Base-by-base conservation (phyloP, 2,113 vertebrate species). In the Maccullochella peelii region DNA sequence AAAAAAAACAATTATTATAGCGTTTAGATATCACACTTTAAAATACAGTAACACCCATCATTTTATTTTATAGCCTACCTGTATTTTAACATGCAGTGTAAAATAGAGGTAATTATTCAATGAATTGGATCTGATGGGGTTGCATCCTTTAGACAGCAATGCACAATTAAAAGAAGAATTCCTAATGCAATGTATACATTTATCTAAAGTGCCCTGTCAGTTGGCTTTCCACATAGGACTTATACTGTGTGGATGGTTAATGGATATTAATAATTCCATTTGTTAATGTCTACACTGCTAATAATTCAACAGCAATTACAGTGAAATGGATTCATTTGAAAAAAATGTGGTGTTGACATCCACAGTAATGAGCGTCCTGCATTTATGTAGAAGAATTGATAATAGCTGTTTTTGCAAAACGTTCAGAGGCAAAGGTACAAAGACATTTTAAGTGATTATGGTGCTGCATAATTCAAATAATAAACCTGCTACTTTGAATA, bases 261-360 rank as follows among this genome's bases (percentile, higher is more conserved):
- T 86, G 66, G 72, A 38, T 80, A 82, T 76, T 75, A 30, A 61
- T 79, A 62, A 74, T 87, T 85, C 4, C 14, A 59, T 86, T 80
- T 80, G 63, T 69, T 62, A 44, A 74, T 49, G 62, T 82, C 33
- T 74, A 78, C 47, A 50, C 58, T 69, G 67, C 57, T 78, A 81
- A 87, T 83, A 80, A 86, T 84, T 86, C 73, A 90, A 16, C 63
- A 71, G 69, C 65, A 67, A 82, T 77, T 88, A 86, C 42, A 7
- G 27, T 72, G 8, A 82, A 85, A 88, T 57, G 55, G 8, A 73
- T 77, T 86, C 36, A 23, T 71, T 21, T 25, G 44, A 77, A 79
- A 86, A 82, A 68, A 82, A 61, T 71, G 42, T 4, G 1, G n/a
- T 55, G 49, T 62, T 69, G 66, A 69, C 82, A 84, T 76, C 49